These are phyloP conservation scores for Cuculus canorus DNA, from an alignment of 2,797 vertebrate species.

Conservation along the genomic window DNA sequence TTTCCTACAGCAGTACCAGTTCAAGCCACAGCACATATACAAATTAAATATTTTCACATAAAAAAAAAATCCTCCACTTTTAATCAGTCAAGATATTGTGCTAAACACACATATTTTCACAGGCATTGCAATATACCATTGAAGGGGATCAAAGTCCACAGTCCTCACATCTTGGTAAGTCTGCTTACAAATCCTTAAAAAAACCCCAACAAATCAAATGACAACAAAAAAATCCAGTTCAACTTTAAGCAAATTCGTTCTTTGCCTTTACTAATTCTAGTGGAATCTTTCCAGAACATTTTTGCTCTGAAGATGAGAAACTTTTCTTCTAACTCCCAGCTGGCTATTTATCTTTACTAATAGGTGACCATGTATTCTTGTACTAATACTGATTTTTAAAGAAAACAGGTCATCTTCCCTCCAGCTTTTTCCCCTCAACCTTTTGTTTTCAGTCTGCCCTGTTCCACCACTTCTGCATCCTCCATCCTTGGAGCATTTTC, in stretches of 20 bases:
- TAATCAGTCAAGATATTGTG: neutral
- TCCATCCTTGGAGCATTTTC: neutral
- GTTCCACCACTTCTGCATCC: neutral
- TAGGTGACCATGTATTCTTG: neutral
- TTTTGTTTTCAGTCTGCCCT: neutral
- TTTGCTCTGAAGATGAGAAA: neutral
- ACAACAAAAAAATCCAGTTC: neutral
- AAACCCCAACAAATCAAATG: neutral
- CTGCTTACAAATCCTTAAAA: neutral
- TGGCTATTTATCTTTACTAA: neutral
- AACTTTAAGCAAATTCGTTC: neutral
- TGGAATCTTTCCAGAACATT: neutral
- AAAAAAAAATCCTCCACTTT: neutral
- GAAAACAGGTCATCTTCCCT: neutral
- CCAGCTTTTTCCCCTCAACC: neutral
- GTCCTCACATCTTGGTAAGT: neutral
- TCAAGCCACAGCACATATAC: neutral
- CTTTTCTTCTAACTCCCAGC: neutral
- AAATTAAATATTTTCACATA: neutral
- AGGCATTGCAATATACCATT: neutral
- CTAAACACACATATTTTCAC: neutral
- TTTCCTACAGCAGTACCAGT: neutral
- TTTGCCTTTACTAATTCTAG: neutral
- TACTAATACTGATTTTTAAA: neutral
- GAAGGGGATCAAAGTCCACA: neutral